These are phyloP conservation scores for Mola mola DNA, from an alignment of 2,113 vertebrate genomes.

Conservation along the genomic window DNA sequence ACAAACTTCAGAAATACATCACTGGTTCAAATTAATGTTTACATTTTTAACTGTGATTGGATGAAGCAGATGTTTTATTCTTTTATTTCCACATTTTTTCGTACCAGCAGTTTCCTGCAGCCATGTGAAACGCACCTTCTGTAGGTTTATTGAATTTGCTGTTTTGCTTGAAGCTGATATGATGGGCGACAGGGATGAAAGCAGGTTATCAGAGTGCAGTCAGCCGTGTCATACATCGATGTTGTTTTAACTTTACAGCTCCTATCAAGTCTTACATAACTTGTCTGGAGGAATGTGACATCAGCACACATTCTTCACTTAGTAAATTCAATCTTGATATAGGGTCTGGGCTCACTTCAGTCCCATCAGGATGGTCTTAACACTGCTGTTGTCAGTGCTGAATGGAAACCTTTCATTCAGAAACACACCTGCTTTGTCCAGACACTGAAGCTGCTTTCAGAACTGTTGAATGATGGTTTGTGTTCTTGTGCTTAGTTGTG, in stretches of 20 bases:
- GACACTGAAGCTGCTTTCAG: background rate
- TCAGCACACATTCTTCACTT: too few species aligned
- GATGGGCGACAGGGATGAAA: slow-evolving; percentile 5
- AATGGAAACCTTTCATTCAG: too few species aligned
- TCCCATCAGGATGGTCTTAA: too few species aligned
- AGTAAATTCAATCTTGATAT: too few species aligned
- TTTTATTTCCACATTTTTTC: slow-evolving; percentile 35
- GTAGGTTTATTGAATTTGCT: slow-evolving; percentile 13
- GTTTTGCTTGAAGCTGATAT: slow-evolving; percentile 11
- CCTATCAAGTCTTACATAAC: slow-evolving; percentile 48
- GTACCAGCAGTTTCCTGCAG: background rate
- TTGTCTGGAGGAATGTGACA: slow-evolving; percentile 23
- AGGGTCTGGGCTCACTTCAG: too few species aligned
- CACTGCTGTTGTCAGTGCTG: too few species aligned
- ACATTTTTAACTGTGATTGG: slow-evolving; percentile 40
- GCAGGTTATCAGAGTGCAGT: slow-evolving; percentile 23
- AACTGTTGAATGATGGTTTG: slow-evolving; percentile 4
- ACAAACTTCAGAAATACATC: slow-evolving; percentile 24
- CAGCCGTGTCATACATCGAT: slow-evolving; percentile 26
- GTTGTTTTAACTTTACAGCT: slow-evolving; percentile 26
- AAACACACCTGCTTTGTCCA: background rate
- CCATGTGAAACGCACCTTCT: too few species aligned
- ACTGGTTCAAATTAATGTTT: slow-evolving; percentile 57
- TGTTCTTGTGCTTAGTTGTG: slow-evolving; percentile 36
- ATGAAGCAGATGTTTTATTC: background rate